Evolutionary conservation across 2,888 invertebrate species (phyloP), one percentile per base, ranked within the genome.

Genomic region (Lysandra coridon): DNA sequence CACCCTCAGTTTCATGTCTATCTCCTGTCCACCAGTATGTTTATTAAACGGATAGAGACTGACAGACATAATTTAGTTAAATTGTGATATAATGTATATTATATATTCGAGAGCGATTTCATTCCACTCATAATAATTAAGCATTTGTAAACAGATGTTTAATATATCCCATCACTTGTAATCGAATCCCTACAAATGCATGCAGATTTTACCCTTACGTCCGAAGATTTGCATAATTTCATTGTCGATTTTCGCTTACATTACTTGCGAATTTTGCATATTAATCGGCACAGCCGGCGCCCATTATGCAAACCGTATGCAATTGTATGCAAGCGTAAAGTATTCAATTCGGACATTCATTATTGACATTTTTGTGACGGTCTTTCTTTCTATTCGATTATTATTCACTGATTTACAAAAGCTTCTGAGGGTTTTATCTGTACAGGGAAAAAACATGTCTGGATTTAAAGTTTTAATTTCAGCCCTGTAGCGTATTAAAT

Each of bases 281-380:
- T 85, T 83, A 85, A 82, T 83, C 82, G 81, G 80, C 80, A 80
- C 83, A 82, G 81, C 81, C 83, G 81, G 82, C 82, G 82, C 82
- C 79, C 83, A 86, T 87, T 88, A 87, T 88, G 87, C 86, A 86
- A 87, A 88, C 84, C 82, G 82, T 84, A 88, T 86, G 85, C 84
- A 85, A 87, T 86, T 86, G 85, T 83, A 81, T 79, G 81, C 80
- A 80, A 82, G 83, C 81, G 83, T 82, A 79, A 78, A 78, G 80
- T 80, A 81, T 80, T 82, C 81, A 80, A 79, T 80, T 76, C 80
- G 79, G 81, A 69, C 76, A 74, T 74, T 75, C 76, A 74, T 74
- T 74, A 74, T 74, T 74, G 74, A 74, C 74, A 44, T 74, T 74
- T 74, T 74, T 74, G 44, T 74, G 74, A 69, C 33, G 69, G 14